Percentiles rank a stretch among this genome's conserved stretches.
Evolutionary conservation across 1,140 invertebrate species (phyloP).

Genomic region (Zaprionus gabonicus): DNA sequence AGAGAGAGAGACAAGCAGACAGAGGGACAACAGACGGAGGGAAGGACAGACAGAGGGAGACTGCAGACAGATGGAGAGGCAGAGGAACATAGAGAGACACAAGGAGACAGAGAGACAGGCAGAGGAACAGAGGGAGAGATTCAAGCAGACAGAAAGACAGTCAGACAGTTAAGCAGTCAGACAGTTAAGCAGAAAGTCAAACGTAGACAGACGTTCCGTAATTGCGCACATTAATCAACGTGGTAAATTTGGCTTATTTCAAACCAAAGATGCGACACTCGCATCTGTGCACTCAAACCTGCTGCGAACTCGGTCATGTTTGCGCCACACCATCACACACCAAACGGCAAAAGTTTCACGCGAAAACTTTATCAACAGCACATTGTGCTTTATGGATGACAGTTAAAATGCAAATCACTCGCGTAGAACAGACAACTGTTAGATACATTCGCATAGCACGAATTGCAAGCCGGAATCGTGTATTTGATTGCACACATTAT

Average conservation of each 20-base stretch:
- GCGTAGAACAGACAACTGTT: background rate
- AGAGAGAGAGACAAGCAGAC: too few relatives aligned
- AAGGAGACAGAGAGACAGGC: too few relatives aligned
- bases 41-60: background rate
- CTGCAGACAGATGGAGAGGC: background rate
- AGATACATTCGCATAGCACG: background rate
- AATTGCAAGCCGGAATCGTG: background rate
- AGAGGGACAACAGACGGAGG: too few relatives aligned
- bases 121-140: too few relatives aligned
- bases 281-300: slow-evolving; percentile 9
- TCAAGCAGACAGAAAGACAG: background rate
- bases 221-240: slow-evolving; percentile 70
- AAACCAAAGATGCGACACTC: slow-evolving; percentile 20
- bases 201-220: slow-evolving; percentile 11
- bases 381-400: background rate
- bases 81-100: too few relatives aligned
- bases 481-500: background rate
- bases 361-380: background rate
- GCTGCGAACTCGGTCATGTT: slow-evolving; percentile 4
- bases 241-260: slow-evolving; percentile 4
- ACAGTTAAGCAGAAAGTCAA: background rate
- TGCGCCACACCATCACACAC: background rate
- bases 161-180: background rate
- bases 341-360: slow-evolving; percentile 21
- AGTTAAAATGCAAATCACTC: background rate